Conservation (phyloP, 23 tunicate species). For the Oikopleura vanhoeffeni region DNA sequence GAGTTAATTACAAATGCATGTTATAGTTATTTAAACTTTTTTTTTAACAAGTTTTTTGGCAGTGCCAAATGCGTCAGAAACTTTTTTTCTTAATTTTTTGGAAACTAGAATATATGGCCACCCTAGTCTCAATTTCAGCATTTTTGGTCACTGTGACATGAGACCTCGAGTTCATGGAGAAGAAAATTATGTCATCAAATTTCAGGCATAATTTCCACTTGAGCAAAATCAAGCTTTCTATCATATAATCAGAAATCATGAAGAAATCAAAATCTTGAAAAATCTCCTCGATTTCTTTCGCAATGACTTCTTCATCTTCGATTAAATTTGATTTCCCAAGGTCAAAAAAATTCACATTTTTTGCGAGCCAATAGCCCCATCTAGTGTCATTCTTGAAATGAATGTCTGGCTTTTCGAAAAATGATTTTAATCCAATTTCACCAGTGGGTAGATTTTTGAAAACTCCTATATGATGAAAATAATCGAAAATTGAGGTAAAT, state of each 20-base stretch:
- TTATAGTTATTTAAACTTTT: no score
- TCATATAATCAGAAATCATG: neutral
- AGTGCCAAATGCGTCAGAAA: no score
- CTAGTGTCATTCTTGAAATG: neutral
- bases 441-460: neutral
- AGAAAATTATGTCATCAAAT: neutral
- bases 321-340: neutral
- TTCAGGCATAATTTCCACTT: neutral
- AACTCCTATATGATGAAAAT: neutral
- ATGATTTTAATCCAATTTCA: neutral
- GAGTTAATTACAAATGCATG: no score
- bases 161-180: neutral
- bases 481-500: neutral
- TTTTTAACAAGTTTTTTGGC: no score
- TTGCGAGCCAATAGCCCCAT: conserved; percentile 3
- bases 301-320: neutral
- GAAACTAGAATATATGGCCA: no score
- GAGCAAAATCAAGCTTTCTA: neutral
- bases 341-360: neutral
- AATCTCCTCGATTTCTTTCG: neutral
- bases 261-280: neutral
- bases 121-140: no score
- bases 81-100: no score
- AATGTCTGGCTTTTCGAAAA: neutral
- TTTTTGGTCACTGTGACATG: no score